A percentile compares a stretch with the other conserved stretches of the same genome.
Conservation (phyloP, 2,797 vertebrate genomes). For the Parauchenoglanis ngamensis region DNA sequence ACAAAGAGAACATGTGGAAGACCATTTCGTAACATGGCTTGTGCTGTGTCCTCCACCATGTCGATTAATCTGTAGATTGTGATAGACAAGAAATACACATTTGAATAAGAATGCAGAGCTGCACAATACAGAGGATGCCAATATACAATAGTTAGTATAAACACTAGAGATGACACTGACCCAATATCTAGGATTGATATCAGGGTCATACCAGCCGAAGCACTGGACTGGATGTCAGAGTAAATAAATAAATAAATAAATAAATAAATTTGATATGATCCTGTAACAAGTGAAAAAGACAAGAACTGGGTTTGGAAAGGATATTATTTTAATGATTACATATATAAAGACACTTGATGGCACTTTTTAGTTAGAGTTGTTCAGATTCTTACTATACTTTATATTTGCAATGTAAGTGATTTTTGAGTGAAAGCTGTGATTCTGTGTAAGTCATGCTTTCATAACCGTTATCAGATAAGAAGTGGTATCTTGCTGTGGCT, state of each 20-base stretch:
- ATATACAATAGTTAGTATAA: background rate
- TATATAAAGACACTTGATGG: background rate
- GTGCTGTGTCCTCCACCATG: background rate
- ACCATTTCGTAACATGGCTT: background rate
- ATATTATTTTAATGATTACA: background rate
- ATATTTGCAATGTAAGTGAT: background rate
- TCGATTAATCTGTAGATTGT: background rate
- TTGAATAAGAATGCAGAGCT: background rate
- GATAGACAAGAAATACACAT: background rate
- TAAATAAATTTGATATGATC: background rate
- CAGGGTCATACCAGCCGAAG: background rate
- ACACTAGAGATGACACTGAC: background rate
- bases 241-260: background rate
- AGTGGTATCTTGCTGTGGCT: background rate
- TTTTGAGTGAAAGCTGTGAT: background rate
- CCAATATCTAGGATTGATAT: background rate
- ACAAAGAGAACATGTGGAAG: background rate
- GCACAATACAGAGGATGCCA: background rate
- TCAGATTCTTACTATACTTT: background rate
- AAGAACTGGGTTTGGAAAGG: background rate
- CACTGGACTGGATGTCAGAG: background rate
- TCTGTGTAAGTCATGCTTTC: background rate
- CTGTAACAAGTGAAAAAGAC: background rate
- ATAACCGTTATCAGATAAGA: background rate
- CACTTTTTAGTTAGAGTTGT: background rate